Conservation (phyloP, 2,888 invertebrate species). For the Argyra leucocephala region DNA sequence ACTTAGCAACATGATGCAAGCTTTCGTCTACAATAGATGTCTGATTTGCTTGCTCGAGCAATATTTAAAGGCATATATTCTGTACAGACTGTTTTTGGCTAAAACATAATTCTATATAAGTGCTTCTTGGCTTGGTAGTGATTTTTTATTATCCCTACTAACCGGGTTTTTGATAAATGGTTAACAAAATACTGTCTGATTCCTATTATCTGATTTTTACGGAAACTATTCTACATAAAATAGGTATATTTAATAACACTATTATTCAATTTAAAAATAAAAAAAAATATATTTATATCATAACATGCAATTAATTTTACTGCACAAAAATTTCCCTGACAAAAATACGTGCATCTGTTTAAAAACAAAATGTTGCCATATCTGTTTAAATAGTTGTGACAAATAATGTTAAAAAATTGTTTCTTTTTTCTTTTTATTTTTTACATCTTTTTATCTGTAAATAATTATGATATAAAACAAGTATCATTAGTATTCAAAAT, state of each 20-base stretch:
- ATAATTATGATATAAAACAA: conserved; percentile 1
- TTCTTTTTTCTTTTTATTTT: too few relatives aligned
- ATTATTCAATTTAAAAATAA: not conserved
- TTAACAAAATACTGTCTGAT: too few relatives aligned
- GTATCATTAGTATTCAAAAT: conserved; percentile 10
- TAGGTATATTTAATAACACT: not conserved
- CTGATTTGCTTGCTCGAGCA: too few relatives aligned
- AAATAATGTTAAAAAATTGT: not conserved
- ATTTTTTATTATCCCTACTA: too few relatives aligned
- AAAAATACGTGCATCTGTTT: not conserved
- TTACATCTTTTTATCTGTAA: conserved; percentile 2
- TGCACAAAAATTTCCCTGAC: not conserved
- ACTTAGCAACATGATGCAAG: too few relatives aligned
- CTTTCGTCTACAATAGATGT: too few relatives aligned
- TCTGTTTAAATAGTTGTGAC: not conserved
- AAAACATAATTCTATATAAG: too few relatives aligned
- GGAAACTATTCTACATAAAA: not conserved
- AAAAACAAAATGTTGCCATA: not conserved
- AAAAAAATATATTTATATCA: not conserved
- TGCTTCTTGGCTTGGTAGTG: too few relatives aligned
- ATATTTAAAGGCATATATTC: too few relatives aligned
- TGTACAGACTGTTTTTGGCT: too few relatives aligned
- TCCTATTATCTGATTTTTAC: too few relatives aligned
- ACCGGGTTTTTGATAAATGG: too few relatives aligned
- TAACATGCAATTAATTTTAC: not conserved